These are phyloP conservation scores for Myotis yumanensis DNA, from an alignment of 2,113 vertebrate species.

Conservation along the genomic window DNA sequence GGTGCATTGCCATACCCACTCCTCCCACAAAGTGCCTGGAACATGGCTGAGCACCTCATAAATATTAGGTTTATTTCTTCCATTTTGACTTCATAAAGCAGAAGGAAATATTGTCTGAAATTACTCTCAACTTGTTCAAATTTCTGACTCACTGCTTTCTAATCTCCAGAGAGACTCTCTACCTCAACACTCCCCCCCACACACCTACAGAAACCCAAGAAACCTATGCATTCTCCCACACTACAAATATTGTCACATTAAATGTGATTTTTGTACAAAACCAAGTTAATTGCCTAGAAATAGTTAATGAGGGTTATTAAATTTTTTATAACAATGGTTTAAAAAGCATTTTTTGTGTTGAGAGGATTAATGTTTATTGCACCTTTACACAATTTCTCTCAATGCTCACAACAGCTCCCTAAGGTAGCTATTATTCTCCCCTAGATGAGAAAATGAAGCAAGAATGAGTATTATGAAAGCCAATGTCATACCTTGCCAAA, in stretches of 20 bases:
- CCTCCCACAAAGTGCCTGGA: background rate
- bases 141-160: slow-evolving; percentile 61
- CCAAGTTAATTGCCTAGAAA: slow-evolving; percentile 36
- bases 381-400: background rate
- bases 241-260: background rate
- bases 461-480: background rate
- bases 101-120: slow-evolving; percentile 67
- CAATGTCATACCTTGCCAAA: background rate
- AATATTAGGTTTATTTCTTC: background rate
- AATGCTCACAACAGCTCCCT: background rate
- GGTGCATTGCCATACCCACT: no score
- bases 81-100: background rate
- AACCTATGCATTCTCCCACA: background rate
- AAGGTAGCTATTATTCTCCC: background rate
- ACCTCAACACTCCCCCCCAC: background rate
- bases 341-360: background rate
- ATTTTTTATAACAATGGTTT: background rate
- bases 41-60: background rate
- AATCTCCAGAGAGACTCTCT: slow-evolving; percentile 33
- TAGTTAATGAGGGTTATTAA: background rate
- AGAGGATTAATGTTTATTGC: background rate
- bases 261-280: slow-evolving; percentile 45
- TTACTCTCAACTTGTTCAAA: slow-evolving; percentile 68
- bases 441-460: background rate
- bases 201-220: background rate